These are phyloP conservation scores for Symphodus melops DNA, from an alignment of 2,113 vertebrate species.

Conservation along the genomic window DNA sequence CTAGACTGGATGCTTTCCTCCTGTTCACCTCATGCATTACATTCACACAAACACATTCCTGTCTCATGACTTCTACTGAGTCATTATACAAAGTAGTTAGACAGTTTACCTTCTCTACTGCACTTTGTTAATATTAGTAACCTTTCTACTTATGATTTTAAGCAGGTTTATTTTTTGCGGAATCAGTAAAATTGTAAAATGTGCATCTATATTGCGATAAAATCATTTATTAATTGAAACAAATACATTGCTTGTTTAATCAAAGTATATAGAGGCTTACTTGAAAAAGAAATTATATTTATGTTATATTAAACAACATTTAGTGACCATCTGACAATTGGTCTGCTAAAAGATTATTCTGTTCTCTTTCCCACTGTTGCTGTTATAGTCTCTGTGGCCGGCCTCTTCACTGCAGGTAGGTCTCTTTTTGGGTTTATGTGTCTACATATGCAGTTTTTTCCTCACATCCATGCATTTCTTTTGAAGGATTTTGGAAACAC, in stretches of 20 bases:
- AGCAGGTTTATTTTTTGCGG: neutral
- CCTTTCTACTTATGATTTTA: neutral
- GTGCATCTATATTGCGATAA: neutral
- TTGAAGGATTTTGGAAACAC: neutral
- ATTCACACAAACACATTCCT: conserved; percentile 22
- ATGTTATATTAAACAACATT: neutral
- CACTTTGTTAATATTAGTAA: neutral
- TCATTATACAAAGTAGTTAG: neutral
- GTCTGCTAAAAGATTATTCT: conserved; percentile 35
- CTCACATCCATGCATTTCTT: neutral
- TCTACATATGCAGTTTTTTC: neutral
- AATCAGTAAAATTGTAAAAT: too few relatives aligned
- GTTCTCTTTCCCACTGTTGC: conserved; percentile 25
- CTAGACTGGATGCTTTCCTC: neutral
- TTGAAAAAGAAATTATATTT: neutral
- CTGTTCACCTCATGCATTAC: conserved; percentile 3
- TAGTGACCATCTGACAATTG: neutral
- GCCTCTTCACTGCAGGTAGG: conserved; percentile 69
- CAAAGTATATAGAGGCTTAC: neutral
- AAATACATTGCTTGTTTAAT: neutral
- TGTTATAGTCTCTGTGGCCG: conserved; percentile 65
- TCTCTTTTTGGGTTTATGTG: conserved; percentile 11
- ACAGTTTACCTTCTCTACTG: neutral
- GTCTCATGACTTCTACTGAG: conserved; percentile 19
- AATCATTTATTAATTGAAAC: neutral